These are phyloP conservation scores for Microcebus tavaratra DNA, from an alignment of 2,113 vertebrate species.

Conservation along the genomic window DNA sequence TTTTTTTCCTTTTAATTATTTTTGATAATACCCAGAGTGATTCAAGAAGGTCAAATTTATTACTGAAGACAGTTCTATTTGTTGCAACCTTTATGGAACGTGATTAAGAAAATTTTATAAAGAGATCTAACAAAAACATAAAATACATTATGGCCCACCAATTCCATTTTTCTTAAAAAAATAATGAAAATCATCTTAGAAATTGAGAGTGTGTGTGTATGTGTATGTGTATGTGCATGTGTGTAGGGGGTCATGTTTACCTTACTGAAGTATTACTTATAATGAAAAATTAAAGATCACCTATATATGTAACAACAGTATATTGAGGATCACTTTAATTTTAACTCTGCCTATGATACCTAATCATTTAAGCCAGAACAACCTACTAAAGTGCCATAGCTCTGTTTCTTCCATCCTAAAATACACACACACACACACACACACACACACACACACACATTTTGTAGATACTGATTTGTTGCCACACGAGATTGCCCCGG, in stretches of 20 bases:
- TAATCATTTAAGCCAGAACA: neutral
- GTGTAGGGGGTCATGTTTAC: neutral
- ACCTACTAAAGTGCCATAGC: neutral
- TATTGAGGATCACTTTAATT: neutral
- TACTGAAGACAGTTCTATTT: neutral
- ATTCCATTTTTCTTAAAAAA: neutral
- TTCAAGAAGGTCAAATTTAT: slow-evolving; percentile 29
- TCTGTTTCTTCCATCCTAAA: neutral
- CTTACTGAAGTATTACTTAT: neutral
- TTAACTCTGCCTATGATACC: neutral
- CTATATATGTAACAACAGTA: neutral
- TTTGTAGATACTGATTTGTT: neutral
- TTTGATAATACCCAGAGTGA: neutral
- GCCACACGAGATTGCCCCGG: neutral
- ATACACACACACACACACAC: too few relatives aligned
- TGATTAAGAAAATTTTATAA: neutral
- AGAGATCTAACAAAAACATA: neutral
- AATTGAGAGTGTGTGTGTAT: neutral
- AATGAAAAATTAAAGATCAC: neutral
- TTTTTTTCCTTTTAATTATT: slow-evolving; percentile 37
- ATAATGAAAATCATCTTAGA: slow-evolving; percentile 7
- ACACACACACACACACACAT: neutral
- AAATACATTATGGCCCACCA: neutral
- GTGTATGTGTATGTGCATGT: neutral
- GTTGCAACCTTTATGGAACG: neutral